phyloP scores from a whole-genome alignment of 2,797 vertebrate genomes.

The Pantherophis alleghaniensis region DNA sequence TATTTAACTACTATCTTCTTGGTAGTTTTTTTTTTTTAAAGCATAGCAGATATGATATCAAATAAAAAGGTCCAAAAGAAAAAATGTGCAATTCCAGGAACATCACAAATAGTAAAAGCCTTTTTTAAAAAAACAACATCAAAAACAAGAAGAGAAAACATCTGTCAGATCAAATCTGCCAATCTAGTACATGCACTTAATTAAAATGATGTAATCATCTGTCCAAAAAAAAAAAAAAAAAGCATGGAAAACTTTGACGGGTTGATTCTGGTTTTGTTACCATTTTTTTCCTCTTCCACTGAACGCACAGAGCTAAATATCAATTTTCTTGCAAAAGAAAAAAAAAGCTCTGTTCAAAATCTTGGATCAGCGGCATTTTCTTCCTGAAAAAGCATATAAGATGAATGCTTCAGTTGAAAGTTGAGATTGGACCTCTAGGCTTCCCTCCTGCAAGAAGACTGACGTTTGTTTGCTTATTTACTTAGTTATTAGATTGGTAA shows the following conservation, averaged over 20 bases:
- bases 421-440: not conserved
- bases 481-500: not conserved
- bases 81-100: slow-evolving; percentile 41
- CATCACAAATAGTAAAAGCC: slow-evolving; percentile 52
- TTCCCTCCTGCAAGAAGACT: not conserved
- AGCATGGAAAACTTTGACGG: slow-evolving; percentile 59
- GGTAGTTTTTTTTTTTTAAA: not conserved
- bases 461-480: not conserved
- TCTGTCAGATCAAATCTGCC: slow-evolving; percentile 61
- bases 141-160: slow-evolving; percentile 62
- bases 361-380: slow-evolving; percentile 44
- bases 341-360: not conserved
- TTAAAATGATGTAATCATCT: slow-evolving; percentile 68
- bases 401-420: not conserved
- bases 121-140: slow-evolving; percentile 27
- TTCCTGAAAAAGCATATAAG: slow-evolving; percentile 11
- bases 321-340: not conserved
- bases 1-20: slow-evolving; percentile 8
- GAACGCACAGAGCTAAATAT: slow-evolving; percentile 35
- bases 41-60: slow-evolving; percentile 29
- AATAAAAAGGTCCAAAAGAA: slow-evolving; percentile 42
- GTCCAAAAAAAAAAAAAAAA: slow-evolving; percentile 48
- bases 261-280: slow-evolving; percentile 35
- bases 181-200: slow-evolving; percentile 63
- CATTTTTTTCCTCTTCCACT: slow-evolving; percentile 23